Conservation (phyloP, 2,113 vertebrate genomes). For the Urocitellus parryii region DNA sequence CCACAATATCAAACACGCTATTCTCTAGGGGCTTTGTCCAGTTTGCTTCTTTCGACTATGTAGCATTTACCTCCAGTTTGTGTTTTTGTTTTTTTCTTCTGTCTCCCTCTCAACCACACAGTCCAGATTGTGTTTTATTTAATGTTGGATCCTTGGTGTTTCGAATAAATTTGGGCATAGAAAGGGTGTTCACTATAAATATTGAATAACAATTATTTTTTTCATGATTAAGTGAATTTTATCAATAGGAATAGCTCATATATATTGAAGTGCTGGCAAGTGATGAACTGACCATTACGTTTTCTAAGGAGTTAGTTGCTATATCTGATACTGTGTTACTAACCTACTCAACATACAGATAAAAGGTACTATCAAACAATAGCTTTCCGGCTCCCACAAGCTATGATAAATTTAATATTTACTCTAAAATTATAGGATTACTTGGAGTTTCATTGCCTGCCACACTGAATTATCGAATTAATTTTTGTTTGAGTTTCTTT, state of each 20-base stretch:
- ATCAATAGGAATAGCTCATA: not conserved
- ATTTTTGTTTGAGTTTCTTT: not conserved
- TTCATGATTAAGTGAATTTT: not conserved
- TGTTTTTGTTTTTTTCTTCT: not conserved
- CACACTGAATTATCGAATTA: not conserved
- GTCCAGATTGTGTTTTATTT: not conserved
- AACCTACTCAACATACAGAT: not conserved
- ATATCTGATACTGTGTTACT: not conserved
- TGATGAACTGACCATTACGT: not conserved
- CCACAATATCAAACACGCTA: not conserved
- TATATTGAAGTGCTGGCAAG: not conserved
- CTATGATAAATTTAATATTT: not conserved
- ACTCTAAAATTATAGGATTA: not conserved
- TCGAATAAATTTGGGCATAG: not conserved
- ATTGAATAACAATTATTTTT: not conserved
- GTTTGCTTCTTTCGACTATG: not conserved
- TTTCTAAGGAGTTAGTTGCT: not conserved
- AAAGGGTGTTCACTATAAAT: not conserved
- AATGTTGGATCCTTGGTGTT: not conserved
- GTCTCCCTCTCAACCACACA: not conserved
- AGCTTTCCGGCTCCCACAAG: not conserved
- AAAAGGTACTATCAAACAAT: not conserved
- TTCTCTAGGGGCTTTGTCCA: not conserved
- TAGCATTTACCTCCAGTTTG: not conserved
- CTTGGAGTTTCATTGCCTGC: not conserved